Evolutionary conservation across 2,888 invertebrate genomes (phyloP).

Genomic region (Noctua fimbriata): DNA sequence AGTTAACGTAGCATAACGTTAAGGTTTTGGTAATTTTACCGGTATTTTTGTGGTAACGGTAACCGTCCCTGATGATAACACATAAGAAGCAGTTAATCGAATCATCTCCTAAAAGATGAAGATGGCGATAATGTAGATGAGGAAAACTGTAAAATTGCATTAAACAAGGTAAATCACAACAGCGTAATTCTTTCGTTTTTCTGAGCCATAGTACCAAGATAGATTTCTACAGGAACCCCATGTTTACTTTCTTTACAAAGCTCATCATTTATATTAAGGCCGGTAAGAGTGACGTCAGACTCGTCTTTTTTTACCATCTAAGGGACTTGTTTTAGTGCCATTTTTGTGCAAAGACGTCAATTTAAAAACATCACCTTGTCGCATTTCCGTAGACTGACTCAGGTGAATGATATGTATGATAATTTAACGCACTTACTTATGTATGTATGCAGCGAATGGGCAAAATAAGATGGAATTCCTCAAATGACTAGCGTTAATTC

Average conservation of each 20-base stretch:
- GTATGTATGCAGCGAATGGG: slow-evolving; percentile 11
- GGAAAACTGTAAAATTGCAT: too few species aligned
- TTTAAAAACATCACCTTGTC: slow-evolving; percentile 31
- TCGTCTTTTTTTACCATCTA: neutral
- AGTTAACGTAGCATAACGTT: too few species aligned
- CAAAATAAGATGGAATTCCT: slow-evolving; percentile 41
- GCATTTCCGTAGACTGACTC: slow-evolving; percentile 54
- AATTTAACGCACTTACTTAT: slow-evolving; percentile 21
- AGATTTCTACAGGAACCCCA: too few species aligned
- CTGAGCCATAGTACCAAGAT: neutral
- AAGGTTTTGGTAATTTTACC: too few species aligned
- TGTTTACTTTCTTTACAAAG: neutral
- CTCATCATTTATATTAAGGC: slow-evolving; percentile 13
- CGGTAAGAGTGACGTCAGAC: neutral
- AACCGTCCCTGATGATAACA: neutral
- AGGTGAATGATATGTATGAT: slow-evolving; percentile 41
- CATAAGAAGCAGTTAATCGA: neutral
- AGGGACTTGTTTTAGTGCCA: slow-evolving; percentile 10
- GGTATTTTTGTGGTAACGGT: too few species aligned
- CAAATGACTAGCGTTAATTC: slow-evolving; percentile 24
- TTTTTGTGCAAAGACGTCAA: slow-evolving; percentile 46
- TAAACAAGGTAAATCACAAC: neutral
- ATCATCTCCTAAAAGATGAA: neutral
- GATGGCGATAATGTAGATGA: neutral
- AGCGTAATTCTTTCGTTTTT: neutral